phyloP scores from a whole-genome alignment of 2,888 invertebrate genomes.

The Cremastinae sp. region DNA sequence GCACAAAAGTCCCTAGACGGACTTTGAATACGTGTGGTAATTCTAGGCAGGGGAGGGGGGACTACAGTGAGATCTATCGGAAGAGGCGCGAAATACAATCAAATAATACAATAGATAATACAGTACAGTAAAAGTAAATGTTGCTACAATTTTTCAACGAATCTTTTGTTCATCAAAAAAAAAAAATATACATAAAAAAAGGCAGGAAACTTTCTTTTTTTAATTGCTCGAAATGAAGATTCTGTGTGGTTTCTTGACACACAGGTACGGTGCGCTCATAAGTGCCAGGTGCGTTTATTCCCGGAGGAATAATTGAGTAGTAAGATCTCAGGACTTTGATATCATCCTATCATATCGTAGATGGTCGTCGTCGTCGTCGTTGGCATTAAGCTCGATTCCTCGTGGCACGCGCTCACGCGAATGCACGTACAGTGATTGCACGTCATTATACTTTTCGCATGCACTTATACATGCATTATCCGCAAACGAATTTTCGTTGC shows the following conservation, averaged over 20 bases:
- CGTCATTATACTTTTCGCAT: constrained; percentile 64
- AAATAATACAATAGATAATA: too few species aligned
- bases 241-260: constrained; percentile 1
- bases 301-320: constrained; percentile 56
- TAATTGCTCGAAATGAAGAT: constrained; percentile 16
- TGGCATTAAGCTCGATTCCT: constrained; percentile 30
- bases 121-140: too few species aligned
- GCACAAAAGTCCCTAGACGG: too few species aligned
- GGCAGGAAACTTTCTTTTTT: constrained; percentile 17
- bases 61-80: too few species aligned
- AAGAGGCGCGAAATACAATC: too few species aligned
- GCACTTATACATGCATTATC: constrained; percentile 45
- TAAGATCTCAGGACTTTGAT: constrained; percentile 28
- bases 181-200: neutral
- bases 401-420: constrained; percentile 55
- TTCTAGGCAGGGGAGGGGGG: too few species aligned
- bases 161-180: neutral
- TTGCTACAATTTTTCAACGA: neutral
- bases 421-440: constrained; percentile 61
- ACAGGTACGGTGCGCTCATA: too few species aligned
- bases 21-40: too few species aligned
- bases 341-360: constrained; percentile 24
- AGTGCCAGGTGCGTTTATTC: constrained; percentile 48
- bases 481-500: constrained; percentile 9
- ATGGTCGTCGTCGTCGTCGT: constrained; percentile 43